These are phyloP conservation scores for Pangasius krempfi DNA, from an alignment of 2,797 vertebrate species.

Conservation along the genomic window DNA sequence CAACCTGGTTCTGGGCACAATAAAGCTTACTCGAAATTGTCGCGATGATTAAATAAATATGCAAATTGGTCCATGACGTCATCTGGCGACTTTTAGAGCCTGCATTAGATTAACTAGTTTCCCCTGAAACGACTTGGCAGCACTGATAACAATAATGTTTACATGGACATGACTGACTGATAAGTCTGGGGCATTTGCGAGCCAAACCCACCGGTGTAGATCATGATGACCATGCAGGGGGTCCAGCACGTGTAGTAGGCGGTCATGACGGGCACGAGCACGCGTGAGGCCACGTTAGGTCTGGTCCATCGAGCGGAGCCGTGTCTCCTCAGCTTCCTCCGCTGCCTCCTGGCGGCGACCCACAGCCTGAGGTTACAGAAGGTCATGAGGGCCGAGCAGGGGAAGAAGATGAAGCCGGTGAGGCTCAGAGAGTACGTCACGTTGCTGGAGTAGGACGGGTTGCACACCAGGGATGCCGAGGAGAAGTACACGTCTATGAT, in stretches of 20 bases:
- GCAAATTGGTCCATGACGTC: not conserved
- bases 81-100: not conserved
- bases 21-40: not conserved
- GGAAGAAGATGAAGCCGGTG: constrained; percentile 82
- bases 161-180: not conserved
- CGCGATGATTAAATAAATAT: not conserved
- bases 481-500: constrained; percentile 84
- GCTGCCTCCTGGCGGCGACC: constrained; percentile 79
- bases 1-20: not conserved
- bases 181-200: not conserved
- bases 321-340: constrained; percentile 70
- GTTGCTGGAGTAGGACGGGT: constrained; percentile 82
- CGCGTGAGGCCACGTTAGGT: constrained; percentile 71
- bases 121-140: not conserved
- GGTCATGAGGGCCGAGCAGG: constrained; percentile 81
- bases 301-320: constrained; percentile 62
- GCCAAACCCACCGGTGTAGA: constrained; percentile 80
- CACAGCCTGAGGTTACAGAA: constrained; percentile 82
- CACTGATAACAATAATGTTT: not conserved
- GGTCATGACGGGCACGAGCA: constrained; percentile 81
- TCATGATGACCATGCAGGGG: constrained; percentile 81
- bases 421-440: constrained; percentile 76
- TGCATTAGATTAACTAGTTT: not conserved
- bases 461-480: constrained; percentile 81
- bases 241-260: constrained; percentile 85